Evolutionary conservation across 1,140 invertebrate species (phyloP), one percentile per base, ranked within the genome.

Genomic region (Cydia splendana): DNA sequence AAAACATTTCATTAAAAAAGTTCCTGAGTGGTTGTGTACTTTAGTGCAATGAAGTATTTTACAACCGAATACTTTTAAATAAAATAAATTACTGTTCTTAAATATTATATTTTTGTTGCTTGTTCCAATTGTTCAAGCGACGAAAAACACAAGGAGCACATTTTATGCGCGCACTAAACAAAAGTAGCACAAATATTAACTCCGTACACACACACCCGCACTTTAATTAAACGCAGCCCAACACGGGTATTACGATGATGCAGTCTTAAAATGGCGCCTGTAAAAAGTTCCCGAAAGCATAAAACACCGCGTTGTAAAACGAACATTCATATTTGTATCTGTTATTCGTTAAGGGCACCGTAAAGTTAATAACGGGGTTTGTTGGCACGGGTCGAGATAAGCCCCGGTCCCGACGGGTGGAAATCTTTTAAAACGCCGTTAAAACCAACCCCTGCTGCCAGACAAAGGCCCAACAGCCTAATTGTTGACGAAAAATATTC

Each of bases 391-490:
- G 89, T 86, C 85, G 84, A 87, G 90, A 91, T 91, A 91, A 91
- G 88, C 89, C 81, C 80, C 84, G 78, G 85, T 84, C 79, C 83
- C 83, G 79, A 73, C 69, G 85, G 85, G 85, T 86, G 83, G 85
- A 82, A 91, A 93, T 93, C 90, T 91, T 91, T 93, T 92, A 93
- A 91, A 92, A 91, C 85, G 86, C 91, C 89, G 90, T 93, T 93
- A 93, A 92, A 92, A 81, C 84, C 87, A 88, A 88, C 88, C 89
- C 87, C 86, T 75, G 84, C 80, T 78, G 77, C 83, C 84, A 91
- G 90, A 91, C 89, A 91, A 92, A 91, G 85, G 86, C 87, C 85
- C 87, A 86, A 88, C 88, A 81, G 86, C 85, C 88, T 93, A 92
- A 92, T 93, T 92, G 88, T 89, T 92, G 88, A 90, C 87, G 90